Conservation (phyloP, 2,113 vertebrate genomes). For the Silurus meridionalis region DNA sequence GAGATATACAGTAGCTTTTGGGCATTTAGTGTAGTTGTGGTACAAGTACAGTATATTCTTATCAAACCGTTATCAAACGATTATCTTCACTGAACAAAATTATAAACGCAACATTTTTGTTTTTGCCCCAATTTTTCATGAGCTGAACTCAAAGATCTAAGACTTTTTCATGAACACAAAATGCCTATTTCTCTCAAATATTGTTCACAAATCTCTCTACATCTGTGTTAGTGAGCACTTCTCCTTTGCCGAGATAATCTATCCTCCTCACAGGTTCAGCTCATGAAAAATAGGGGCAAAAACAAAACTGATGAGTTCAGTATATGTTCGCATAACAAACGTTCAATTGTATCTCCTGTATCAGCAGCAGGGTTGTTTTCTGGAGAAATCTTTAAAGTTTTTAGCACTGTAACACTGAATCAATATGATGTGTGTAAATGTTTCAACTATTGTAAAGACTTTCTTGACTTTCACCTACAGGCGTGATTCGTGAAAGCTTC, state of each 20-base stretch:
- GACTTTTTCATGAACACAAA: too few species aligned
- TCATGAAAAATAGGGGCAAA: too few species aligned
- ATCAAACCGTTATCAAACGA: neutral
- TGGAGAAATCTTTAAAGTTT: neutral
- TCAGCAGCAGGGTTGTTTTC: neutral
- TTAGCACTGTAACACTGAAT: neutral
- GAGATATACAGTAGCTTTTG: neutral
- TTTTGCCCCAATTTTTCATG: too few species aligned
- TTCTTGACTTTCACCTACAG: slow-evolving; percentile 72
- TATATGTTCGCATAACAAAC: too few species aligned
- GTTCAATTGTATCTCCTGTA: neutral
- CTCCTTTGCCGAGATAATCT: too few species aligned
- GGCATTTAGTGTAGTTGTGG: neutral
- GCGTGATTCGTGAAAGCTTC: slow-evolving; percentile 97
- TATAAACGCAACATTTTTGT: too few species aligned
- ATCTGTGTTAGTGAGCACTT: too few species aligned
- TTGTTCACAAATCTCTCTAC: too few species aligned
- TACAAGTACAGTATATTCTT: neutral
- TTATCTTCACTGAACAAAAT: neutral
- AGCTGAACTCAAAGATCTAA: too few species aligned
- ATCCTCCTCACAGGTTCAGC: too few species aligned
- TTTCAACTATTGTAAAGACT: neutral
- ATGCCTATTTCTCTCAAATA: too few species aligned
- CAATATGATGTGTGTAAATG: neutral
- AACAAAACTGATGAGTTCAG: too few species aligned